Conservation (phyloP, 2,113 vertebrate species). For the Motacilla tschutschensis region DNA sequence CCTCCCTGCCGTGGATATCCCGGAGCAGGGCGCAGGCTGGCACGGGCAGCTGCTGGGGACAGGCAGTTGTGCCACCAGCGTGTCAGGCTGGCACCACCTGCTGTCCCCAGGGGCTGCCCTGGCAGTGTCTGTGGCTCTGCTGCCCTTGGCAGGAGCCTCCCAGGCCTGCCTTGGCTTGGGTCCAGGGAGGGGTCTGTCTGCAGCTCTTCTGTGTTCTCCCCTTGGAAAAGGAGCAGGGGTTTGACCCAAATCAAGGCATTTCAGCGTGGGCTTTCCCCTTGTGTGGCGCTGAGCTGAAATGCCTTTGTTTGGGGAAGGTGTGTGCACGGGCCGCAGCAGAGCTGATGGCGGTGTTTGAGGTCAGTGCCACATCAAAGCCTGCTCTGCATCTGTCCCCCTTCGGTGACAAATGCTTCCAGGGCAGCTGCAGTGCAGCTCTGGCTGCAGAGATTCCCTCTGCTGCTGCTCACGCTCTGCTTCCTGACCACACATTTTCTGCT, state of each 20-base stretch:
- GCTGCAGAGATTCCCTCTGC: neutral
- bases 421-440: neutral
- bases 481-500: accelerated
- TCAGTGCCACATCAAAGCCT: neutral
- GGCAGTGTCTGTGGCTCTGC: neutral
- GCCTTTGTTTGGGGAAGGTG: neutral
- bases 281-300: accelerated
- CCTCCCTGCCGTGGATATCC: neutral
- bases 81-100: neutral
- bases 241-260: neutral
- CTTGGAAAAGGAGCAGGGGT: neutral
- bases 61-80: neutral
- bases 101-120: neutral
- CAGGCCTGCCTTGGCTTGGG: too few species aligned
- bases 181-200: neutral
- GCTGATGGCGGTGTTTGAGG: neutral
- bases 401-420: neutral
- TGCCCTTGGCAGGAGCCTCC: neutral
- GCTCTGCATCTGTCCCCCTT: accelerated
- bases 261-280: neutral
- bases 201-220: neutral
- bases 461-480: neutral
- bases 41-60: neutral
- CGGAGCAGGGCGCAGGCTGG: accelerated
- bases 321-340: accelerated